A percentile compares a stretch with the other conserved stretches of the same genome.
phyloP scores from a whole-genome alignment of 2,888 invertebrate genomes.

The Chrysolina haemoptera region DNA sequence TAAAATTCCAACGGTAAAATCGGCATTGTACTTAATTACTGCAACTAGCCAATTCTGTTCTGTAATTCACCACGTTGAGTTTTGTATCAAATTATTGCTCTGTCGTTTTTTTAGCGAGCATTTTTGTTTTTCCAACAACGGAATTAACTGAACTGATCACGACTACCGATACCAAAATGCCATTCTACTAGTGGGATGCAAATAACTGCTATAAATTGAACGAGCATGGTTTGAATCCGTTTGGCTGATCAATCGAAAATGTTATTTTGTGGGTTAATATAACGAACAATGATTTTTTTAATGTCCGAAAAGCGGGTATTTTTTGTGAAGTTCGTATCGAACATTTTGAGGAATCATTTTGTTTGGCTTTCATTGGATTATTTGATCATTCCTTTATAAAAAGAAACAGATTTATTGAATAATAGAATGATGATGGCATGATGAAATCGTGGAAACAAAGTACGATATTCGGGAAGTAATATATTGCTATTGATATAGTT shows the following conservation, averaged over 20 bases:
- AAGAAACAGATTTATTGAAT: not conserved
- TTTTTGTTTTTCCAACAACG: conserved; percentile 11
- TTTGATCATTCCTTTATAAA: not conserved
- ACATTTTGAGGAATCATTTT: no score
- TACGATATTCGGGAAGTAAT: no score
- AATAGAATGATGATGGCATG: no score
- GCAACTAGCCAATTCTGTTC: conserved; percentile 31
- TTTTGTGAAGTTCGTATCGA: not conserved
- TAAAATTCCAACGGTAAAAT: conserved; percentile 7
- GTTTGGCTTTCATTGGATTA: not conserved
- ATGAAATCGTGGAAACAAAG: no score
- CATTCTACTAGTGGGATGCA: conserved; percentile 1
- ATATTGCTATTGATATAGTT: not conserved
- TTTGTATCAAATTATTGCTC: conserved; percentile 25
- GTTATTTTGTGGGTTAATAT: conserved; percentile 13
- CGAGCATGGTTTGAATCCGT: conserved; percentile 2
- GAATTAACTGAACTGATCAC: conserved; percentile 12
- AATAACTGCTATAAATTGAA: conserved; percentile 9
- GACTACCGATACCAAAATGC: conserved; percentile 1
- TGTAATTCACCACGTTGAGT: conserved; percentile 31
- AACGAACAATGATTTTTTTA: not conserved
- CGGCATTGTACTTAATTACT: conserved; percentile 32
- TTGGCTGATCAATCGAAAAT: not conserved
- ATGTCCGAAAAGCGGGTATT: not conserved
- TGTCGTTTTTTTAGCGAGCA: not conserved